A percentile compares a stretch with the other conserved stretches of the same genome.
Conservation (phyloP, 1,140 invertebrate genomes). For the Zaprionus gabonicus region DNA sequence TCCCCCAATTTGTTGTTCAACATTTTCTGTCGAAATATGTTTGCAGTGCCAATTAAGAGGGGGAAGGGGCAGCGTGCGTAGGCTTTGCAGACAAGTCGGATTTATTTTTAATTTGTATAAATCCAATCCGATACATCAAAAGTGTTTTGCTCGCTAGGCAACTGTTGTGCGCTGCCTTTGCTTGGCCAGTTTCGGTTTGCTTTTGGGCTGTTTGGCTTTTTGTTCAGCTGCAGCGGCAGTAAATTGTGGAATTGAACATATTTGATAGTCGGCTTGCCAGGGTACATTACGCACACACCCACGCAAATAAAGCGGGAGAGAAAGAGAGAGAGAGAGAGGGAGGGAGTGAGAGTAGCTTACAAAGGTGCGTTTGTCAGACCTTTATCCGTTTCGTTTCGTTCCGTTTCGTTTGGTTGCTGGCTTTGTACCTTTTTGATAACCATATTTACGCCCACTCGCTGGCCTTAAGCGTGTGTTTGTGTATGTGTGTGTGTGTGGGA, state of each 20-base stretch:
- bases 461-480: constrained; percentile 3
- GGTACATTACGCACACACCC: constrained; percentile 11
- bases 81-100: constrained; percentile 15
- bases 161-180: not conserved
- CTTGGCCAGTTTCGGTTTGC: not conserved
- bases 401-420: constrained; percentile 39
- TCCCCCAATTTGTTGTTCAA: not conserved
- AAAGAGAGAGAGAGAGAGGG: not conserved
- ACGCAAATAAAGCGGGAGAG: not conserved
- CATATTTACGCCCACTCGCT: constrained; percentile 45
- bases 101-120: constrained; percentile 40
- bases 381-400: constrained; percentile 41
- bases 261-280: constrained; percentile 62
- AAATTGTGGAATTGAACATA: constrained; percentile 64
- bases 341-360: constrained; percentile 5
- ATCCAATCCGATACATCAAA: constrained; percentile 35
- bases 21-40: not conserved
- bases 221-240: constrained; percentile 39
- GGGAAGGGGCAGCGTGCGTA: not conserved
- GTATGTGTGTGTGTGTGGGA: not conserved
- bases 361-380: constrained; percentile 41
- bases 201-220: constrained; percentile 3
- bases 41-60: constrained; percentile 7
- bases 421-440: constrained; percentile 61
- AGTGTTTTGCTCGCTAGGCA: constrained; percentile 20